Evolutionary conservation across 2,113 vertebrate genomes (phyloP).

Genomic region (Pterocles orientalis): DNA sequence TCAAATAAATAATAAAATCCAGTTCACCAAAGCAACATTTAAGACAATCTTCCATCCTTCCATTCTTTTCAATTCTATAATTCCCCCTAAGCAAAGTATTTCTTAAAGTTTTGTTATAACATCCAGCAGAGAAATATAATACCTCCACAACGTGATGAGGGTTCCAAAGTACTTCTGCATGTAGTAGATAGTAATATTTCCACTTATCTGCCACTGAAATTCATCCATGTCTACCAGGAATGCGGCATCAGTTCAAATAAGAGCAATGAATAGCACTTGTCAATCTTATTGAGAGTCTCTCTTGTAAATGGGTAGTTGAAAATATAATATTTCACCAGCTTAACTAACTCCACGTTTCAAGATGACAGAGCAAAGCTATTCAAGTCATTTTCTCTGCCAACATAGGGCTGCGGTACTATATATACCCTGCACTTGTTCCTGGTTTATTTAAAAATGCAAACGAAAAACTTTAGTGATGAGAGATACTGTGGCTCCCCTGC

Average conservation of each 20-base stretch:
- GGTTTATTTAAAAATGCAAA: conserved; percentile 46
- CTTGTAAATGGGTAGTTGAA: background rate
- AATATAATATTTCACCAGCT: background rate
- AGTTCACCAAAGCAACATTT: background rate
- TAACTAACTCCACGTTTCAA: background rate
- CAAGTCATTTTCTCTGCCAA: background rate
- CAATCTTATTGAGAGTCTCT: background rate
- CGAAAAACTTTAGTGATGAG: background rate
- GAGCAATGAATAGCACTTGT: background rate
- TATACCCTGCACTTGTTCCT: conserved; percentile 26
- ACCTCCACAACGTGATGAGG: background rate
- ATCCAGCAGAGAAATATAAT: background rate
- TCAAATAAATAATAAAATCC: background rate
- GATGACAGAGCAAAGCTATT: background rate
- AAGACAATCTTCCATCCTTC: background rate
- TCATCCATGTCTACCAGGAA: background rate
- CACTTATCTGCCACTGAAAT: background rate
- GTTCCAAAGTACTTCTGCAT: background rate
- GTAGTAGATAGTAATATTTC: background rate
- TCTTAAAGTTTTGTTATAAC: background rate
- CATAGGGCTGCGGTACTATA: background rate
- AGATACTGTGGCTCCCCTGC: background rate
- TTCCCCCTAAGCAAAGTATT: background rate
- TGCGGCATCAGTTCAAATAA: background rate
- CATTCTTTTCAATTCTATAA: background rate